These are phyloP conservation scores for Blastomussa wellsi DNA, from an alignment of 92 coral and sea anemone species.

Conservation along the genomic window DNA sequence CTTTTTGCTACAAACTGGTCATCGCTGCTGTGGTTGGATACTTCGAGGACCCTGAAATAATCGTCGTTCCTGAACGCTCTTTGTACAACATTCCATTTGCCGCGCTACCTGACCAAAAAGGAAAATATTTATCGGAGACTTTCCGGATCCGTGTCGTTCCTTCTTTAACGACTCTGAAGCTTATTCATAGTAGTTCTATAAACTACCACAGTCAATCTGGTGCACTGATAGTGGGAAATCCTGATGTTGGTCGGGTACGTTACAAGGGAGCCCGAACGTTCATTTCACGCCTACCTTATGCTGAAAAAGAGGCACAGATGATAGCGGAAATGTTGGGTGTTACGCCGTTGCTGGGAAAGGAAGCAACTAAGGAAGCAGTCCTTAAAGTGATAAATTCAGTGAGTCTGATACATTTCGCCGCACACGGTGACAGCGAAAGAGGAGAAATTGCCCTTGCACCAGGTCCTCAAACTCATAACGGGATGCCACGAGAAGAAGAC, in stretches of 20 bases:
- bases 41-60: neutral
- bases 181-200: neutral
- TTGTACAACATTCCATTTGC: neutral
- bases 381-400: neutral
- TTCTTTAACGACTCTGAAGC: neutral
- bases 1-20: neutral
- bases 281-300: neutral
- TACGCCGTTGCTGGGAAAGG: neutral
- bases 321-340: neutral
- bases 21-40: neutral
- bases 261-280: neutral
- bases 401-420: neutral
- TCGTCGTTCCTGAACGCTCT: neutral
- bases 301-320: neutral
- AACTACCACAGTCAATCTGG: neutral
- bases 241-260: neutral
- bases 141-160: neutral
- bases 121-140: neutral
- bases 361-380: neutral
- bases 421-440: neutral
- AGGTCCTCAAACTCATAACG: neutral
- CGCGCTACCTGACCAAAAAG: neutral
- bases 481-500: neutral
- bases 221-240: neutral
- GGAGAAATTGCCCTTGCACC: neutral